Conservation (phyloP, 2,888 invertebrate genomes). For the Dasysyrphus tricinctus region DNA sequence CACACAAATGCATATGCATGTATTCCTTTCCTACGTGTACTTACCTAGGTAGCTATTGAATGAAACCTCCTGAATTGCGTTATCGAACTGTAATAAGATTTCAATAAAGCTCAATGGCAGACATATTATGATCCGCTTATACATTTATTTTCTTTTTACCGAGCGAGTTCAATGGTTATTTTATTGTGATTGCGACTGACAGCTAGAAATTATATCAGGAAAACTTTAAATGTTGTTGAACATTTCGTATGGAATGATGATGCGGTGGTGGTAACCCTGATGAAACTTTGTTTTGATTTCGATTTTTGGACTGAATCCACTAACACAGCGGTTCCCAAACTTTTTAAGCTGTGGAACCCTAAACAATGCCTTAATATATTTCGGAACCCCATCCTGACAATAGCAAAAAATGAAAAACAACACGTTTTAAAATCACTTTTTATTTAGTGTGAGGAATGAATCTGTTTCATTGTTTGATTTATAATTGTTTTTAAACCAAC, state of each 20-base stretch:
- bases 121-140: slow-evolving; percentile 19
- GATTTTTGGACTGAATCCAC: slow-evolving; percentile 29
- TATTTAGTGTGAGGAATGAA: no score
- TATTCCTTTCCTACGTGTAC: background rate
- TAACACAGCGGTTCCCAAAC: no score
- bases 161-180: background rate
- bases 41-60: background rate
- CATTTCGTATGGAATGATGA: background rate
- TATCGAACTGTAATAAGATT: slow-evolving; percentile 11
- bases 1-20: background rate
- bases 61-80: background rate
- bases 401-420: no score
- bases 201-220: slow-evolving; percentile 43
- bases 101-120: slow-evolving; percentile 23
- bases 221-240: slow-evolving; percentile 45
- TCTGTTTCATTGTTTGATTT: no score
- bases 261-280: background rate
- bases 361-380: no score
- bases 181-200: slow-evolving; percentile 25
- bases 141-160: background rate
- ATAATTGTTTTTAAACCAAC: no score
- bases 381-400: no score
- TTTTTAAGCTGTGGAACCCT: no score
- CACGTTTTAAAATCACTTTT: no score
- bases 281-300: slow-evolving; percentile 15